Conservation (phyloP, 1,140 invertebrate species). For the Ericerus pela region DNA sequence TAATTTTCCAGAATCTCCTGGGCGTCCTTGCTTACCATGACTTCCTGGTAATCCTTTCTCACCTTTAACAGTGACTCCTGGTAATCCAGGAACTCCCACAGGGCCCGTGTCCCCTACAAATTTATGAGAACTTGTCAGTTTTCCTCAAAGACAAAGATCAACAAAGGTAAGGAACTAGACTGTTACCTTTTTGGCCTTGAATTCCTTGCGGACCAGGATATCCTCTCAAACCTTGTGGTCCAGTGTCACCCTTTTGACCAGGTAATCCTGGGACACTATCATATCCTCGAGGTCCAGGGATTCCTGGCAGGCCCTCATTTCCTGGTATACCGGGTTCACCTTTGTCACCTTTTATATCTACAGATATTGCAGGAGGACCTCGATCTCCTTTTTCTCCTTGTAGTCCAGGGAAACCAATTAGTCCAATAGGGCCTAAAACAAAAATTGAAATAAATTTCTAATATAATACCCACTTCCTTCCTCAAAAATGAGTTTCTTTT, state of each 20-base stretch:
- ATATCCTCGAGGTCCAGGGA: conserved; percentile 9
- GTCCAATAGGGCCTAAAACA: conserved; percentile 14
- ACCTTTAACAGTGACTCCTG: conserved; percentile 43
- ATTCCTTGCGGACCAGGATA: conserved; percentile 31
- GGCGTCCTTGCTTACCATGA: conserved; percentile 50
- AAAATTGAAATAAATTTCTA: not conserved
- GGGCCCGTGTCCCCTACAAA: conserved; percentile 36
- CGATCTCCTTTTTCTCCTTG: conserved; percentile 26
- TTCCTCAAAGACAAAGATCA: too few species aligned
- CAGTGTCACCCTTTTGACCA: conserved; percentile 48
- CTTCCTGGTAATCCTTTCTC: conserved; percentile 40
- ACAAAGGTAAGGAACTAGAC: not conserved
- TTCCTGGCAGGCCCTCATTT: conserved; percentile 32
- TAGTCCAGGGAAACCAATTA: conserved; percentile 29
- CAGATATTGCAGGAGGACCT: conserved; percentile 16
- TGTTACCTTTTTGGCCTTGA: conserved; percentile 38
- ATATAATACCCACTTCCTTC: not conserved
- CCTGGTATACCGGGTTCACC: conserved; percentile 44
- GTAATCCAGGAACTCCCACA: conserved; percentile 34
- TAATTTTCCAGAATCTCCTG: conserved; percentile 39
- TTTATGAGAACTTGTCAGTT: not conserved
- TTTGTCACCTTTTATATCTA: conserved; percentile 23
- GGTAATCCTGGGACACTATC: conserved; percentile 16
- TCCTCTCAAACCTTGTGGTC: conserved; percentile 43
- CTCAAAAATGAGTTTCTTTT: not conserved